A percentile compares a stretch with the other conserved stretches of the same genome.
phyloP scores from a whole-genome alignment of 2,797 vertebrate genomes.

The Setipinna tenuifilis region DNA sequence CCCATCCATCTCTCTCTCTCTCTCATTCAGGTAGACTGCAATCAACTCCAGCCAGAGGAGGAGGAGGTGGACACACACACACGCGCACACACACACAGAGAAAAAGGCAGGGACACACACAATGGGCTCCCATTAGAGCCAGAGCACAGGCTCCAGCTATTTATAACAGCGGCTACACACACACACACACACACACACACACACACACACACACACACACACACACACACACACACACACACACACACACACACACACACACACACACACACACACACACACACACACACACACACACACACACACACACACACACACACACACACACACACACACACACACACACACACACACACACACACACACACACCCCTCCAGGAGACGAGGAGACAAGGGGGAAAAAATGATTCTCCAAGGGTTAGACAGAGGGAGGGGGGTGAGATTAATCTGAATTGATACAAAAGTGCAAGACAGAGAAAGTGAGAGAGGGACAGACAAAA shows the following conservation, averaged over 20 bases:
- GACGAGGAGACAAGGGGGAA: background rate
- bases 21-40: slow-evolving; percentile 55
- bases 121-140: slow-evolving; percentile 47
- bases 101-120: slow-evolving; percentile 65
- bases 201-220: slow-evolving; percentile 58
- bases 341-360: slow-evolving; percentile 31
- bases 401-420: background rate
- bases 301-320: too few relatives aligned
- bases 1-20: background rate
- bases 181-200: too few relatives aligned
- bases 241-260: slow-evolving; percentile 57
- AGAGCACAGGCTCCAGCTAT: slow-evolving; percentile 69
- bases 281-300: slow-evolving; percentile 57
- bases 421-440: too few relatives aligned
- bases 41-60: slow-evolving; percentile 64
- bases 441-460: too few relatives aligned
- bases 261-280: too few relatives aligned
- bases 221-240: too few relatives aligned
- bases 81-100: slow-evolving; percentile 39
- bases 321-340: too few relatives aligned
- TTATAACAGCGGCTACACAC: slow-evolving; percentile 74
- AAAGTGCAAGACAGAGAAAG: background rate
- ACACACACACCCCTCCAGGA: slow-evolving; percentile 52
- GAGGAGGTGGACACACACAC: slow-evolving; percentile 40
- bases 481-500: background rate